These are phyloP conservation scores for Tenebrio molitor DNA, from an alignment of 1,140 invertebrate species.

Conservation along the genomic window DNA sequence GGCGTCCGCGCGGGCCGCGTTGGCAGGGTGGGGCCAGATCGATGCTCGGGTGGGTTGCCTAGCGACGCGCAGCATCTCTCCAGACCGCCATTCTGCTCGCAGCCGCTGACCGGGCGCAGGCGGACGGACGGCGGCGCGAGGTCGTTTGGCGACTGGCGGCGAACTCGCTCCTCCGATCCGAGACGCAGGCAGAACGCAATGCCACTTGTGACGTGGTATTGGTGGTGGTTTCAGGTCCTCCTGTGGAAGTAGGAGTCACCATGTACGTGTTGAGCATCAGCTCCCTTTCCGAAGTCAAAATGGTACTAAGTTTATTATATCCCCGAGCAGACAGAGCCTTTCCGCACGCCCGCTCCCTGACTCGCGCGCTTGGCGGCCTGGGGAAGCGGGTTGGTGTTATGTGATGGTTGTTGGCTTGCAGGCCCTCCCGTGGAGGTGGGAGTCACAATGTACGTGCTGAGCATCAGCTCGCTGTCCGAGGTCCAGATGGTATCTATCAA, in stretches of 20 bases:
- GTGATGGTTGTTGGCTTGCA: constrained; percentile 73
- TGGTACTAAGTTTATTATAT: constrained; percentile 77
- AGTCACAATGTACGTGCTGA: constrained; percentile 98
- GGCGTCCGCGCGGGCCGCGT: constrained; percentile 54
- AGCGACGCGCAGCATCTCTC: constrained; percentile 62
- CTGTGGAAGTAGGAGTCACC: constrained; percentile 96
- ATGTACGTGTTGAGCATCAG: constrained; percentile 99
- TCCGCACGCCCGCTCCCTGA: constrained; percentile 55
- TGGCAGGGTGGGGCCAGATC: constrained; percentile 59
- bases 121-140: constrained; percentile 39
- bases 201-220: constrained; percentile 57
- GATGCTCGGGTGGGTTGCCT: constrained; percentile 62
- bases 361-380: constrained; percentile 62
- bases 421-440: constrained; percentile 96
- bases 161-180: constrained; percentile 17
- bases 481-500: constrained; percentile 92
- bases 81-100: constrained; percentile 62
- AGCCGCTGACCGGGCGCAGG: constrained; percentile 55
- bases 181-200: constrained; percentile 31
- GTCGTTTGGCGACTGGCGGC: constrained; percentile 14
- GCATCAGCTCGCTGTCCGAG: constrained; percentile 98
- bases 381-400: constrained; percentile 58
- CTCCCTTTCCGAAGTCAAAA: constrained; percentile 99
- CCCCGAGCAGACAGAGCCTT: constrained; percentile 43
- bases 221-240: constrained; percentile 84